A percentile compares a stretch with the other conserved stretches of the same genome.
phyloP scores from a whole-genome alignment of 2,888 invertebrate species.

The Seladonia tumulorum region DNA sequence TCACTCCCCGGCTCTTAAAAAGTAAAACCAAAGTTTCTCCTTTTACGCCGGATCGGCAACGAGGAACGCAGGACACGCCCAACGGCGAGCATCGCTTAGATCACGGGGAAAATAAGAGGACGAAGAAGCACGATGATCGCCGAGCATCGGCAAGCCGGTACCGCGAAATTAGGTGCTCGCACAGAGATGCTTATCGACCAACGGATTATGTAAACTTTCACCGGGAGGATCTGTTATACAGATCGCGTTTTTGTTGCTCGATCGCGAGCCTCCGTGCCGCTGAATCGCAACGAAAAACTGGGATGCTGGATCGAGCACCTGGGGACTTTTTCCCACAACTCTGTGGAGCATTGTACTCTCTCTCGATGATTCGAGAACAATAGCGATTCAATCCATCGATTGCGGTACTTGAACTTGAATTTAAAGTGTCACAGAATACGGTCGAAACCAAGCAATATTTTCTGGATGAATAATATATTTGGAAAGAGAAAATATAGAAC shows the following conservation, averaged over 20 bases:
- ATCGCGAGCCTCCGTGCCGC: background rate
- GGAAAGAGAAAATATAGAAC: background rate
- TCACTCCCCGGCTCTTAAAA: constrained; percentile 67
- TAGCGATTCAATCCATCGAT: background rate
- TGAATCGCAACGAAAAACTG: background rate
- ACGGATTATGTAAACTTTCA: constrained; percentile 64
- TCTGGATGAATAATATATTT: too few relatives aligned
- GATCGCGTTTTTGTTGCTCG: constrained; percentile 5
- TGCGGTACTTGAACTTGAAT: background rate
- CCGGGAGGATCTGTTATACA: constrained; percentile 12
- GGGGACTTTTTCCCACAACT: background rate
- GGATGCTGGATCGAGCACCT: background rate
- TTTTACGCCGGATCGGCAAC: constrained; percentile 47
- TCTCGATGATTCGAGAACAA: background rate
- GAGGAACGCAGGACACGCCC: constrained; percentile 63
- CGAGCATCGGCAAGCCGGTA: background rate
- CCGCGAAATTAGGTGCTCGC: constrained; percentile 40
- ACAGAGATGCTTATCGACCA: constrained; percentile 32
- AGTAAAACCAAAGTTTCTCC: constrained; percentile 76
- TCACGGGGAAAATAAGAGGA: constrained; percentile 10
- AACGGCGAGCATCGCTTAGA: constrained; percentile 28
- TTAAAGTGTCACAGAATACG: too few relatives aligned
- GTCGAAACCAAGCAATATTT: too few relatives aligned
- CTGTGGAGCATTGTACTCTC: background rate
- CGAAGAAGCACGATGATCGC: background rate